phyloP scores from a whole-genome alignment of 1,140 invertebrate genomes.

The Halotydeus destructor region DNA sequence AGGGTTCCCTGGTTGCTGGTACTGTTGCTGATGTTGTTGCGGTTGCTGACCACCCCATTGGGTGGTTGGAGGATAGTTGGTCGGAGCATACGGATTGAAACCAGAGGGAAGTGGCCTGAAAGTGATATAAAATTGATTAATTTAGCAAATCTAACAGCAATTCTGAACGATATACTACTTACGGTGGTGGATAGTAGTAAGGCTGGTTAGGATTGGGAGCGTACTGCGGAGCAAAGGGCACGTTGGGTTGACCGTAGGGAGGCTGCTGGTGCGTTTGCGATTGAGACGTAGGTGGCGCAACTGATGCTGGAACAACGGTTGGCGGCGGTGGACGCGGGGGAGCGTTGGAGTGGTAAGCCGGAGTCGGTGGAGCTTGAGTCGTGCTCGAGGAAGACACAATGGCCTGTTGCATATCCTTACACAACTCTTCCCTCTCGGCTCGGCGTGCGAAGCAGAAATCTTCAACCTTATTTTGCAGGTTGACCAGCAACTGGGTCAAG shows the following conservation, averaged over 20 bases:
- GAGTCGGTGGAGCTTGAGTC: slow-evolving; percentile 25
- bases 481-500: slow-evolving; percentile 74
- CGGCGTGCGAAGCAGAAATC: slow-evolving; percentile 97
- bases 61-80: background rate
- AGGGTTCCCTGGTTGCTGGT: too few relatives aligned
- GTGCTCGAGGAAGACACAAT: slow-evolving; percentile 36
- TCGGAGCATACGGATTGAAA: slow-evolving; percentile 7
- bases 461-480: slow-evolving; percentile 89
- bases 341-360: slow-evolving; percentile 26
- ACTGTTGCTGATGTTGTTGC: background rate
- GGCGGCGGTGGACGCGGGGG: background rate
- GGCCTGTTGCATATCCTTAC: slow-evolving; percentile 66
- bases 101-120: slow-evolving; percentile 6
- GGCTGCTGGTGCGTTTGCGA: background rate
- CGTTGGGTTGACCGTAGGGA: background rate
- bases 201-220: slow-evolving; percentile 6
- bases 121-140: too few relatives aligned
- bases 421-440: slow-evolving; percentile 91
- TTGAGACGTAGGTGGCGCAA: slow-evolving; percentile 1
- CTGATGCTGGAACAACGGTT: background rate
- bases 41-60: background rate
- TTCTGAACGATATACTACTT: background rate
- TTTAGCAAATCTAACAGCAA: background rate
- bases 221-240: slow-evolving; percentile 4
- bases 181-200: slow-evolving; percentile 12